Evolutionary conservation across 2,888 invertebrate genomes (phyloP).

Genomic region (Thymelicus lineola): DNA sequence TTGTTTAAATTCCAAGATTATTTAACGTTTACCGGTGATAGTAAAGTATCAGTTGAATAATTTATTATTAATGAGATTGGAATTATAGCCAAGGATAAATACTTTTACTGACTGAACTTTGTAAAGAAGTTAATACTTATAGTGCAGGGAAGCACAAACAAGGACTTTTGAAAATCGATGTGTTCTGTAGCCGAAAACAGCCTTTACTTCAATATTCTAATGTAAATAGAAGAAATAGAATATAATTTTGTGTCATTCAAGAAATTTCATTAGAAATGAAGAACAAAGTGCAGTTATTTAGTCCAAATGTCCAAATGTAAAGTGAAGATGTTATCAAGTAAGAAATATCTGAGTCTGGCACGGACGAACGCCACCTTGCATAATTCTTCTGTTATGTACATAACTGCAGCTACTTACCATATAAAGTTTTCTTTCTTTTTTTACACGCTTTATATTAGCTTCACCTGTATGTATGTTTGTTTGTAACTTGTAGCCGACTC

Average conservation of each 20-base stretch:
- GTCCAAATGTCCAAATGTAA: neutral
- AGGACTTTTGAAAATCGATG: too few species aligned
- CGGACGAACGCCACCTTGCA: neutral
- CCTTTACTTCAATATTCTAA: too few species aligned
- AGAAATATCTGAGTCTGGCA: neutral
- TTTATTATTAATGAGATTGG: neutral
- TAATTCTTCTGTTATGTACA: slow-evolving; percentile 10
- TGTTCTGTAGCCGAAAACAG: too few species aligned
- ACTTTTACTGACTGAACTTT: too few species aligned
- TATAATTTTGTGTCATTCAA: neutral
- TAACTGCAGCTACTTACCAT: slow-evolving; percentile 14
- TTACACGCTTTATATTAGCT: too few species aligned
- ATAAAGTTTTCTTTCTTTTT: neutral
- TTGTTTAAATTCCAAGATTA: slow-evolving; percentile 1
- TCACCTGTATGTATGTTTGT: too few species aligned
- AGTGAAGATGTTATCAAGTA: slow-evolving; percentile 3
- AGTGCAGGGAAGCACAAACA: too few species aligned
- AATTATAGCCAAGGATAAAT: neutral
- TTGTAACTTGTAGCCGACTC: too few species aligned
- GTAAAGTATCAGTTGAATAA: neutral
- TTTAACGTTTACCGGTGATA: neutral
- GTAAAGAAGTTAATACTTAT: too few species aligned
- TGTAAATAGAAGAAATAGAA: too few species aligned
- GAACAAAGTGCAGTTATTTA: slow-evolving; percentile 2
- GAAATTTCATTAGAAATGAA: neutral